Conservation (phyloP, 1,140 invertebrate species). For the Lethrus apterus region DNA sequence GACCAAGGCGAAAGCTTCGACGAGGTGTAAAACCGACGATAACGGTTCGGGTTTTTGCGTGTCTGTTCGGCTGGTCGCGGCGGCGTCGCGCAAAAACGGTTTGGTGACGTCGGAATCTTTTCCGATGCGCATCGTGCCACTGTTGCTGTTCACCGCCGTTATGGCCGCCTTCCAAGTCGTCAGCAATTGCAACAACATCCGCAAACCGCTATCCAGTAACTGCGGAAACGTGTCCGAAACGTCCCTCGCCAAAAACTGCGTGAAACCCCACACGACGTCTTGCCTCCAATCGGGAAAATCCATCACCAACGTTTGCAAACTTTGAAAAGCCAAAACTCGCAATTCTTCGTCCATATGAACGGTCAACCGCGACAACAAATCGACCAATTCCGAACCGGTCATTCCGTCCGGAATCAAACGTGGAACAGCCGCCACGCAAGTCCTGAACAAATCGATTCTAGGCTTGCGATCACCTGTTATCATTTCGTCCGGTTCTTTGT, state of each 20-base stretch:
- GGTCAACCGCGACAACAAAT: slow-evolving; percentile 82
- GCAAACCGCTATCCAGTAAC: slow-evolving; percentile 87
- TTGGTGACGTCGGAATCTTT: slow-evolving; percentile 28
- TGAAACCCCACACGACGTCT: slow-evolving; percentile 89
- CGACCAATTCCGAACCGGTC: slow-evolving; percentile 87
- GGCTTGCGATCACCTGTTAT: slow-evolving; percentile 95
- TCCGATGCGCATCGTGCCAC: slow-evolving; percentile 18
- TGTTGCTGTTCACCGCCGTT: slow-evolving; percentile 24
- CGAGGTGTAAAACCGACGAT: slow-evolving; percentile 66
- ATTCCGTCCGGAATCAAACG: slow-evolving; percentile 96
- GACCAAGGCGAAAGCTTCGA: slow-evolving; percentile 83
- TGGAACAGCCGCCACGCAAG: slow-evolving; percentile 97
- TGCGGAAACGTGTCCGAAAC: slow-evolving; percentile 78
- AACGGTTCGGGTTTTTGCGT: slow-evolving; percentile 55
- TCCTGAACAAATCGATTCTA: slow-evolving; percentile 94
- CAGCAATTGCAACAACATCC: slow-evolving; percentile 86
- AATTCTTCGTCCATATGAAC: slow-evolving; percentile 90
- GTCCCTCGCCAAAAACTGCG: slow-evolving; percentile 90
- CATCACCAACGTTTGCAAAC: slow-evolving; percentile 88
- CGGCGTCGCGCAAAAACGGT: slow-evolving; percentile 17
- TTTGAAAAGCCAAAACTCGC: slow-evolving; percentile 88
- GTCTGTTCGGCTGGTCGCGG: slow-evolving; percentile 31
- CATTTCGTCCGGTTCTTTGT: slow-evolving; percentile 94
- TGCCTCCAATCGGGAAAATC: slow-evolving; percentile 97
- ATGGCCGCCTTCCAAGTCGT: slow-evolving; percentile 87